Percentiles rank a stretch among this genome's conserved stretches.
These are phyloP conservation scores for Cavia aperea DNA, from an alignment of 2,113 vertebrate genomes.

Conservation along the genomic window DNA sequence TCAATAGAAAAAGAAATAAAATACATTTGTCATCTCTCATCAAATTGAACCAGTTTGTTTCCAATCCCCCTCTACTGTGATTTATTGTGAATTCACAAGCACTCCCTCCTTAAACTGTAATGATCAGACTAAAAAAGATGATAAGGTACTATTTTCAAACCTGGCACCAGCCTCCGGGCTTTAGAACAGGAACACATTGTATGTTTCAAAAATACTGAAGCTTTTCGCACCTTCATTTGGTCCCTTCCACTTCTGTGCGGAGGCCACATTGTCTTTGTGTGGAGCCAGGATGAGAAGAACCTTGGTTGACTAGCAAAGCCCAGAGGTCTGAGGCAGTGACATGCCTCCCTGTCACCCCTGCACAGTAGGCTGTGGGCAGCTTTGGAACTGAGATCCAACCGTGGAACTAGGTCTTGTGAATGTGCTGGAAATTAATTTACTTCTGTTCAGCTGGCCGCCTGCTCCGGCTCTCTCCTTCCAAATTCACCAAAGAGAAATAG, in stretches of 20 bases:
- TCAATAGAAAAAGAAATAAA: too few species aligned
- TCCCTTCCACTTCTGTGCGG: conserved; percentile 53
- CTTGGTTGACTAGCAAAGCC: conserved; percentile 48
- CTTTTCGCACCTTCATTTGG: conserved; percentile 40
- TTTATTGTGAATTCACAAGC: neutral
- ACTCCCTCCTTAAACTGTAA: neutral
- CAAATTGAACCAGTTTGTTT: neutral
- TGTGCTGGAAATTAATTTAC: conserved; percentile 65
- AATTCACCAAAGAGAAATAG: conserved; percentile 29
- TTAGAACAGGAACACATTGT: neutral
- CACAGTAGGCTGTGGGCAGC: neutral
- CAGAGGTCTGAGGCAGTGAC: conserved; percentile 54
- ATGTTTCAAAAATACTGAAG: neutral
- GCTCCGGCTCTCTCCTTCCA: neutral
- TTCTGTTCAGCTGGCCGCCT: conserved; percentile 58
- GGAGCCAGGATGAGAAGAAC: conserved; percentile 65
- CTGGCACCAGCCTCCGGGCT: neutral
- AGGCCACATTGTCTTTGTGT: conserved; percentile 65
- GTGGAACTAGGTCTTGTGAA: conserved; percentile 68
- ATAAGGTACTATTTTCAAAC: neutral
- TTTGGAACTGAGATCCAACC: conserved; percentile 60
- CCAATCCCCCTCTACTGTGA: neutral
- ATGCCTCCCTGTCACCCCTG: conserved; percentile 56
- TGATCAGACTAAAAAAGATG: neutral
- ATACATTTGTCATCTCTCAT: too few species aligned